These are phyloP conservation scores for Palythoa grandiflora DNA, from an alignment of 92 coral and sea anemone genomes.

Conservation along the genomic window DNA sequence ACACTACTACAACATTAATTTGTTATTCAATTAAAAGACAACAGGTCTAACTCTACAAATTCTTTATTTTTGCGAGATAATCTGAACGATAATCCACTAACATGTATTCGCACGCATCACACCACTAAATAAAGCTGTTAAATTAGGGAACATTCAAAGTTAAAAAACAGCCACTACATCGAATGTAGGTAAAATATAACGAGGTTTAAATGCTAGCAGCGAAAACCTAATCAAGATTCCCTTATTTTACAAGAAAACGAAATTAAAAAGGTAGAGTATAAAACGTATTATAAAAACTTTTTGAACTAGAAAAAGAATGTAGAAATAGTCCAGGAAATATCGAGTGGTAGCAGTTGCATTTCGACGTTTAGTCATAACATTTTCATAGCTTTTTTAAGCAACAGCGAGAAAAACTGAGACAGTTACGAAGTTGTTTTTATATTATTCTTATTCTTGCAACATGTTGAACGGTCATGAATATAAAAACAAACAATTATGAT, in stretches of 20 bases:
- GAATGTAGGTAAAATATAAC: neutral
- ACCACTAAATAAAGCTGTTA: neutral
- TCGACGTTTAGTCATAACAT: no score
- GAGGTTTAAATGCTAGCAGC: neutral
- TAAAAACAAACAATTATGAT: no score
- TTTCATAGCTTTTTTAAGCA: no score
- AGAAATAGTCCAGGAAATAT: neutral
- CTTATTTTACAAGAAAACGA: slow-evolving; percentile 1
- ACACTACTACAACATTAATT: neutral
- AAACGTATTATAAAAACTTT: slow-evolving; percentile 31
- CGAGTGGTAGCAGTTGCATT: no score
- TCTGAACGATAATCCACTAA: neutral
- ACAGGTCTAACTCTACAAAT: neutral
- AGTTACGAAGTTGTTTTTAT: no score
- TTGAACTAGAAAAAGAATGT: neutral
- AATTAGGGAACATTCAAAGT: neutral
- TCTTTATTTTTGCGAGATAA: neutral
- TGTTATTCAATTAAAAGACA: neutral
- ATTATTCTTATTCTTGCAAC: no score
- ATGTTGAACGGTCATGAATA: no score
- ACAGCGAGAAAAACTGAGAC: no score
- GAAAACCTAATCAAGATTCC: neutral
- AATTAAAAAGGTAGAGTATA: slow-evolving; percentile 21
- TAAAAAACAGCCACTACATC: neutral
- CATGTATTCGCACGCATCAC: neutral